Evolutionary conservation across 1,140 invertebrate genomes (phyloP).

Genomic region (Dolichoris vasculosae): DNA sequence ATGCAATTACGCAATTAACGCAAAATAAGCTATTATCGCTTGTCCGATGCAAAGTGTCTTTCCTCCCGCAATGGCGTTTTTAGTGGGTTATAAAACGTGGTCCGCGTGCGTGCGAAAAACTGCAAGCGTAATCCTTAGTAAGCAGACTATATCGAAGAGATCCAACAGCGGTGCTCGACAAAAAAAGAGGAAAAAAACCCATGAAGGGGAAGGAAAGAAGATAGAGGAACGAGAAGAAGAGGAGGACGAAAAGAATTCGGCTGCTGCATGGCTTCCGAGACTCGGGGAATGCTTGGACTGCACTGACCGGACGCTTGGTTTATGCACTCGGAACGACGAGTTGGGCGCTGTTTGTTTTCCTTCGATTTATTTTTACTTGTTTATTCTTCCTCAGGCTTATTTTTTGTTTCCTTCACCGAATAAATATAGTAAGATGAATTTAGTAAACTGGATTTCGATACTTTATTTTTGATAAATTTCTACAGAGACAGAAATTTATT

Average conservation of each 20-base stretch:
- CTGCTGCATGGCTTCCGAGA: constrained; percentile 22
- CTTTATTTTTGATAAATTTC: constrained; percentile 1
- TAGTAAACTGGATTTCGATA: background rate
- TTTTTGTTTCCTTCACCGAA: background rate
- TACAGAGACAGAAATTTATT: background rate
- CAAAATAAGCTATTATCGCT: constrained; percentile 40
- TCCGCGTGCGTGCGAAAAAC: constrained; percentile 4
- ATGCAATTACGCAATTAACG: constrained; percentile 45
- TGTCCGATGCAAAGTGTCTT: background rate
- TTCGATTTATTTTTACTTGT: background rate
- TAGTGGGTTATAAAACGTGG: background rate
- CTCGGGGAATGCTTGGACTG: background rate
- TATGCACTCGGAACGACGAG: background rate
- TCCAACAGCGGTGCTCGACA: background rate
- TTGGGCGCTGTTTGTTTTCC: constrained; percentile 14
- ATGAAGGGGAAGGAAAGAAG: background rate
- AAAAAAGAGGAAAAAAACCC: background rate
- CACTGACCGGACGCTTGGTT: constrained; percentile 14
- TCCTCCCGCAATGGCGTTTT: background rate
- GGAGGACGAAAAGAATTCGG: constrained; percentile 1
- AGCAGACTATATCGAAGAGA: background rate
- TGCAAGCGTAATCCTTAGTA: background rate
- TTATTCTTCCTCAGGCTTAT: background rate
- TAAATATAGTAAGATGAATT: background rate
- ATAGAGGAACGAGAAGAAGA: background rate